Conservation (phyloP, 1,140 invertebrate genomes). For the Drosophila prosaltans region DNA sequence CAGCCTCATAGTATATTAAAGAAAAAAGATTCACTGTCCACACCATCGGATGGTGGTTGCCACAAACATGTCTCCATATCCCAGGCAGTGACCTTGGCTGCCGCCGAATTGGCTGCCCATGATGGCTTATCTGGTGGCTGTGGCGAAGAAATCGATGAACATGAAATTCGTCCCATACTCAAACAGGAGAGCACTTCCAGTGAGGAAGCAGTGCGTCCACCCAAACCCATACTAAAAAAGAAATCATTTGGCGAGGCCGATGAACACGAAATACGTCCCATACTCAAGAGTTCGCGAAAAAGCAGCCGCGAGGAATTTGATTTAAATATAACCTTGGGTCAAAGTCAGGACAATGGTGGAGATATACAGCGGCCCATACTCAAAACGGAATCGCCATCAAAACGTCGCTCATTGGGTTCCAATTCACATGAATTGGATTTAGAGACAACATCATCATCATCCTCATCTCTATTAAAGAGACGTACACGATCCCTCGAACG, state of each 20-base stretch:
- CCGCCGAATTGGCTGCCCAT: conserved; percentile 83
- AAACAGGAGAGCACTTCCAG: conserved; percentile 84
- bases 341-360: conserved; percentile 41
- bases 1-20: conserved; percentile 92
- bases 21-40: conserved; percentile 86
- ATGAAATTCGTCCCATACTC: conserved; percentile 89
- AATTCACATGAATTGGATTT: conserved; percentile 14
- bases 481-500: conserved; percentile 80
- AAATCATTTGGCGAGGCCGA: conserved; percentile 91
- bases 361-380: conserved; percentile 62
- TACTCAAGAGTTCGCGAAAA: conserved; percentile 89
- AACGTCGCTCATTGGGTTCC: conserved; percentile 66
- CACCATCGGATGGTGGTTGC: conserved; percentile 83
- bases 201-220: conserved; percentile 83
- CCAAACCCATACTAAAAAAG: conserved; percentile 92
- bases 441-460: conserved; percentile 2
- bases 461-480: conserved; percentile 52
- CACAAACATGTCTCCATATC: conserved; percentile 88
- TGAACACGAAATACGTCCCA: conserved; percentile 87
- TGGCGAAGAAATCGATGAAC: conserved; percentile 83
- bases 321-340: conserved; percentile 27
- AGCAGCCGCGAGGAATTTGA: conserved; percentile 84
- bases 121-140: conserved; percentile 17
- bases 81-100: conserved; percentile 87
- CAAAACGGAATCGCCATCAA: conserved; percentile 77